Conservation (phyloP, 2,113 vertebrate species). For the Poeciliopsis occidentalis region DNA sequence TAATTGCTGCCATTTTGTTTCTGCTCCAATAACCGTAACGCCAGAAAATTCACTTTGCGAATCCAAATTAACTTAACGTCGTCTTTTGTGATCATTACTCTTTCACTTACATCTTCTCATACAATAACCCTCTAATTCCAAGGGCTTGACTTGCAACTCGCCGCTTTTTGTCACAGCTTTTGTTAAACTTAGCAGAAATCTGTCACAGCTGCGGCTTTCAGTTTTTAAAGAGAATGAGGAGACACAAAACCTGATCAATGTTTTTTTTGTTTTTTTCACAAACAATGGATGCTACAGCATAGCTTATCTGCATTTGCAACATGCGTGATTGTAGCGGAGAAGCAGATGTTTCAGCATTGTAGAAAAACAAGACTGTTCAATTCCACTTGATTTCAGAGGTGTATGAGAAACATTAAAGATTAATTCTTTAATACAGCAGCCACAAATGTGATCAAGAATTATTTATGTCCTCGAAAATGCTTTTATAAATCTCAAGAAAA, state of each 20-base stretch:
- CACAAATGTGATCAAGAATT: neutral
- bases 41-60: neutral
- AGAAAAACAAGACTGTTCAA: neutral
- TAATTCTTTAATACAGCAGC: neutral
- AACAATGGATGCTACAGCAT: neutral
- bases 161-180: neutral
- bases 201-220: conserved; percentile 28
- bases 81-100: neutral
- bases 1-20: neutral
- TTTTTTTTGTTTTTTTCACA: neutral
- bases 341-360: neutral
- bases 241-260: conserved; percentile 10
- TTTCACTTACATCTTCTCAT: neutral
- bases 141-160: conserved; percentile 2
- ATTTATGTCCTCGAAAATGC: neutral
- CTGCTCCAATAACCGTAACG: neutral
- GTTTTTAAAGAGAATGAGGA: conserved; percentile 1
- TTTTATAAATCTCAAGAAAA: conserved; percentile 5
- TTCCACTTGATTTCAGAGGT: neutral
- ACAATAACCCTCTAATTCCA: conserved; percentile 9
- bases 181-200: conserved; percentile 17
- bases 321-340: neutral
- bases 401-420: neutral
- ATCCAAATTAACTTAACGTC: neutral
- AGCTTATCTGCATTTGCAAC: neutral